phyloP scores from a whole-genome alignment of 2,797 vertebrate species.

The Pygocentrus nattereri region DNA sequence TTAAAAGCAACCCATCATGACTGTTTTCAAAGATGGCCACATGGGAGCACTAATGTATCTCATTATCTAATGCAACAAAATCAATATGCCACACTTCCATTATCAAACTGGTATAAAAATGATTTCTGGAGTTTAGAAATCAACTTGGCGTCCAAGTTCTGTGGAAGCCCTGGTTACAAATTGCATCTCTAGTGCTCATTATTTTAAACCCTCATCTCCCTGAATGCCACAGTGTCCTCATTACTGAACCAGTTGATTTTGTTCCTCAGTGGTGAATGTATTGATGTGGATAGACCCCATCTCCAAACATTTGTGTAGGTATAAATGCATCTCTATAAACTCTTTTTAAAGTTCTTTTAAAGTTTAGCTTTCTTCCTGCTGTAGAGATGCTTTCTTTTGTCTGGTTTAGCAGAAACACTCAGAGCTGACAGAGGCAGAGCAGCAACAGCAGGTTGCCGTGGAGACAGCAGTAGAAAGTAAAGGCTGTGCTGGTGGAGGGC shows the following conservation, averaged over 20 bases:
- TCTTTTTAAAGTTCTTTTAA: not conserved
- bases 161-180: not conserved
- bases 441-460: constrained; percentile 46
- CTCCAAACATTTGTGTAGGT: not conserved
- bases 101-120: not conserved
- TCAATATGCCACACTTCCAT: not conserved
- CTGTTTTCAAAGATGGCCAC: constrained; percentile 38
- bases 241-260: not conserved
- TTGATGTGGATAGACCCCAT: not conserved
- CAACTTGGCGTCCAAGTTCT: not conserved
- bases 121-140: constrained; percentile 3
- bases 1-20: not conserved
- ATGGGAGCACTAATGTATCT: constrained; percentile 42
- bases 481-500: constrained; percentile 27
- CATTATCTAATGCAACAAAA: not conserved
- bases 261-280: not conserved
- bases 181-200: constrained; percentile 8
- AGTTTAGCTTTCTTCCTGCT: not conserved
- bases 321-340: no score
- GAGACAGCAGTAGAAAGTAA: constrained; percentile 34
- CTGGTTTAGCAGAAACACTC: not conserved
- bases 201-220: constrained; percentile 8
- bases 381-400: not conserved
- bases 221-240: constrained; percentile 3
- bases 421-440: not conserved